Conservation (phyloP, 2,113 vertebrate genomes). For the Isurus oxyrinchus region DNA sequence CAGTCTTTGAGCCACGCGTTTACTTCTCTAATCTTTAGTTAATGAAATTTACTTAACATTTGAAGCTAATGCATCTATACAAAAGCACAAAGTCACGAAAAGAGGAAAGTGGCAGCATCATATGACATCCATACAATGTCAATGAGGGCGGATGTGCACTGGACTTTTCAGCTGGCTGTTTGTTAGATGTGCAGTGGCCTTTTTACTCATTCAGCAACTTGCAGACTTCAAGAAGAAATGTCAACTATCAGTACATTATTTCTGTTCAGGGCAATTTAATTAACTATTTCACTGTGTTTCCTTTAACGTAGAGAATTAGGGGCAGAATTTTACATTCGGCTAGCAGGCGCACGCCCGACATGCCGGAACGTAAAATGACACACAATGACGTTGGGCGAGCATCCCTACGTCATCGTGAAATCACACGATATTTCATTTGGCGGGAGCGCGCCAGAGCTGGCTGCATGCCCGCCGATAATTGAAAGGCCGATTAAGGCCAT, state of each 20-base stretch:
- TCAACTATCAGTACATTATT: neutral
- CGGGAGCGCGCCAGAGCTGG: too few relatives aligned
- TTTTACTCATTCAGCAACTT: neutral
- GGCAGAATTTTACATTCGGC: too few relatives aligned
- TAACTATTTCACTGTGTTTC: neutral
- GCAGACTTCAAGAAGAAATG: neutral
- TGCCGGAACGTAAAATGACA: too few relatives aligned
- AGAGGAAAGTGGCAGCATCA: neutral
- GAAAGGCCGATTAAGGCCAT: too few relatives aligned
- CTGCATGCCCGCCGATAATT: too few relatives aligned
- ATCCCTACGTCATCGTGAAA: too few relatives aligned
- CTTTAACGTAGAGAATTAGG: neutral
- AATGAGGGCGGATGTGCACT: neutral
- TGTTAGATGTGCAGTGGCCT: neutral
- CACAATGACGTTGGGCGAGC: too few relatives aligned
- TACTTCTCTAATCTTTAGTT: too few relatives aligned
- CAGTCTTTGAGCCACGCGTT: too few relatives aligned
- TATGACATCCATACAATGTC: neutral
- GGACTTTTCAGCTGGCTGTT: neutral
- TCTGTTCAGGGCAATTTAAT: neutral
- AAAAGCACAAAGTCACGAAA: neutral
- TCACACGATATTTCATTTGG: too few relatives aligned
- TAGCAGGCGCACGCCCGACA: too few relatives aligned
- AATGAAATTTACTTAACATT: neutral
- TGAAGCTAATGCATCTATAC: neutral